phyloP scores from a whole-genome alignment of 23 tunicate genomes.

The Ciona savignyi region DNA sequence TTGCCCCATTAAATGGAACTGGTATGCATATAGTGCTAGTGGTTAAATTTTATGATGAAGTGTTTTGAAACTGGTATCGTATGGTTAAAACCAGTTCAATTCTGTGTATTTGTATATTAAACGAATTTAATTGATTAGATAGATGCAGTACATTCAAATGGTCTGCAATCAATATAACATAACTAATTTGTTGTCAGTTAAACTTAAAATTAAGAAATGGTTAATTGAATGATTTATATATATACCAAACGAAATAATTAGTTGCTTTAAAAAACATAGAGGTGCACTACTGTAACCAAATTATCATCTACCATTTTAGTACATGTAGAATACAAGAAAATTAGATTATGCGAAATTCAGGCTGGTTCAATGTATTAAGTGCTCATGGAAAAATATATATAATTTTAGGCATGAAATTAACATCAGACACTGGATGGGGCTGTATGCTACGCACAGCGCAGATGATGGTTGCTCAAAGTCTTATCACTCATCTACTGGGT shows the following conservation, averaged over 20 bases:
- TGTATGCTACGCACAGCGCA: slow-evolving; percentile 87
- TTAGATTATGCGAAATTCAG: background rate
- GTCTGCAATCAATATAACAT: no score
- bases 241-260: no score
- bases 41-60: no score
- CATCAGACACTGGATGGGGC: slow-evolving; percentile 96
- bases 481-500: slow-evolving; percentile 67
- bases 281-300: no score
- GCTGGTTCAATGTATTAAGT: background rate
- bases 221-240: no score
- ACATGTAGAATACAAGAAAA: background rate
- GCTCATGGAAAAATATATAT: background rate
- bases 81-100: no score
- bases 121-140: background rate
- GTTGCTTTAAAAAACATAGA: no score
- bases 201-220: no score
- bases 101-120: no score
- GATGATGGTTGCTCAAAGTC: slow-evolving; percentile 87
- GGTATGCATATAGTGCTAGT: no score
- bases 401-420: slow-evolving; percentile 36
- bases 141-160: background rate
- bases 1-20: slow-evolving; percentile 64
- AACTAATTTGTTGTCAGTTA: no score
- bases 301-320: background rate
- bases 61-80: no score